Base-by-base conservation (phyloP, 1,140 invertebrate species). In the Drosophila kikkawai region DNA sequence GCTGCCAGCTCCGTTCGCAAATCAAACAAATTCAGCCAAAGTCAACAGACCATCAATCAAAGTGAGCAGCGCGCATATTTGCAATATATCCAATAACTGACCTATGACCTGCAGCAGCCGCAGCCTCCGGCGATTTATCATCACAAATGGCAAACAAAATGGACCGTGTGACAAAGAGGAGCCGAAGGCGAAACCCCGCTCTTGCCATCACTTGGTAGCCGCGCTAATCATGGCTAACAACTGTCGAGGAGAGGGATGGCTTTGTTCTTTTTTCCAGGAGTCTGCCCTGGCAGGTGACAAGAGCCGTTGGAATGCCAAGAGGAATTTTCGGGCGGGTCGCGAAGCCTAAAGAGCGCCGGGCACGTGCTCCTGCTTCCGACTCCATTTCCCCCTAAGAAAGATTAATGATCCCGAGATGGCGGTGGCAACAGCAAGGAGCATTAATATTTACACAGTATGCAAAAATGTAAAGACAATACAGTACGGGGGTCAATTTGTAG, bases 111-210 rank as follows among this genome's bases (percentile, higher is more conserved):
- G 55, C 66, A 55, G 77, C 59, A 80, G 60, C 47, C 19, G 42
- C 44, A 82, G 63, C 67, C 13, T 17, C 29, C 48, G 48, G 70
- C 68, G 78, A 87, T 87, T 87, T 84, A 87, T 87, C 84, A 87
- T 80, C 66, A 48, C 80, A 80, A 79, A 80, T 79, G 79, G 73
- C 83, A 87, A 88, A 88, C 83, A 88, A 84, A 80, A 75, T 78
- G 80, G 67, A 79, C 67, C 66, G 61, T 64, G 53, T 82, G 76
- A 79, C 73, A 82, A 67, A 66, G 37, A 48, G 42, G 34, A 68
- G 63, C 74, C 73, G 74, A 73, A 53, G 76, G 71, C 39, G 39
- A 37, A 73, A 44, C 34, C 67, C 7, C 66, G 29, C 26, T 48
- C 32, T 39, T 55, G 29, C 53, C 61, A 42, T 39, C 61, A 45